Evolutionary conservation across 2,797 vertebrate genomes (phyloP).

Genomic region (Trachurus trachurus): DNA sequence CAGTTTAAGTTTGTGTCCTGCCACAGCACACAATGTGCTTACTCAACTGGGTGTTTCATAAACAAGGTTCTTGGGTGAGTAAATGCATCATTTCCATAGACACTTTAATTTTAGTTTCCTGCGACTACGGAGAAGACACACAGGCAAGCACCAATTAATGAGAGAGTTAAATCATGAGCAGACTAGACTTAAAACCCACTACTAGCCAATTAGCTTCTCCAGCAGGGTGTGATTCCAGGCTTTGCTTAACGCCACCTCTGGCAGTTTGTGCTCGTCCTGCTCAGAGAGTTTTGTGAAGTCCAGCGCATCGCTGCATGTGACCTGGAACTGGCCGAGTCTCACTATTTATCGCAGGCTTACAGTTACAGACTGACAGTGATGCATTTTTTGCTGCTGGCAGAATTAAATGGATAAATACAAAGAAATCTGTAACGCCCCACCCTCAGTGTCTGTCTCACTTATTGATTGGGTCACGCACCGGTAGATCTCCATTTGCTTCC

Average conservation of each 20-base stretch:
- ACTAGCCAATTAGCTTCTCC: slow-evolving; percentile 65
- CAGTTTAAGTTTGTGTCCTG: background rate
- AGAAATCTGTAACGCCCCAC: slow-evolving; percentile 68
- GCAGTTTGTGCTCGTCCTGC: slow-evolving; percentile 32
- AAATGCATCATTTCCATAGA: slow-evolving; percentile 42
- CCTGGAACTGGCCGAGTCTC: slow-evolving; percentile 66
- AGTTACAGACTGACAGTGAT: slow-evolving; percentile 72
- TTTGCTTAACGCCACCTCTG: slow-evolving; percentile 60
- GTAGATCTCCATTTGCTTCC: slow-evolving; percentile 60
- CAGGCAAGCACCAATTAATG: slow-evolving; percentile 41
- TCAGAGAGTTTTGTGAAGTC: slow-evolving; percentile 64
- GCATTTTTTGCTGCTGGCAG: slow-evolving; percentile 68
- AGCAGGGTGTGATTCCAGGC: slow-evolving; percentile 50
- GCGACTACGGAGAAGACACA: slow-evolving; percentile 27
- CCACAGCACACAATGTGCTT: slow-evolving; percentile 13
- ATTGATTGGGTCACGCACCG: slow-evolving; percentile 72
- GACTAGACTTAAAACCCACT: slow-evolving; percentile 45
- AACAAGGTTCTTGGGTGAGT: slow-evolving; percentile 42
- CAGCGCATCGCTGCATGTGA: slow-evolving; percentile 52
- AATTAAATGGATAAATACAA: slow-evolving; percentile 75
- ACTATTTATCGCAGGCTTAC: slow-evolving; percentile 54
- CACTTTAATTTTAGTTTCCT: slow-evolving; percentile 32
- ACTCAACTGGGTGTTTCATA: slow-evolving; percentile 26
- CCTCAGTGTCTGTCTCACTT: slow-evolving; percentile 52
- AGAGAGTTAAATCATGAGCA: slow-evolving; percentile 58